Evolutionary conservation across 2,888 invertebrate genomes (phyloP), one percentile per base, ranked within the genome.

Genomic region (Mongoloraphidia duomilia): DNA sequence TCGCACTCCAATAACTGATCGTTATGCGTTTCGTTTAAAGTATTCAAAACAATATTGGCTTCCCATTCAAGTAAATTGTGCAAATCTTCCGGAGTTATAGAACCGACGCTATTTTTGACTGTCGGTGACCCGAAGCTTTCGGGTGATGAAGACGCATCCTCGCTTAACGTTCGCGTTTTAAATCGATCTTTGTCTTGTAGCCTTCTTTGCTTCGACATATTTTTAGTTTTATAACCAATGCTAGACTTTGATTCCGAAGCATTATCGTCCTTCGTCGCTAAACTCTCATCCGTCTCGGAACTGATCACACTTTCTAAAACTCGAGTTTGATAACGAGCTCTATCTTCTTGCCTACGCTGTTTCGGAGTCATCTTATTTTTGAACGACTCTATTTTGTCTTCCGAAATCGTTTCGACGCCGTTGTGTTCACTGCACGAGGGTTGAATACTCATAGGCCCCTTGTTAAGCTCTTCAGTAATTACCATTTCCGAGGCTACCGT

Each of bases 101-200:
- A 8, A 55, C 54, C 10, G 56, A 54, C 26, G 39, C 39, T 47
- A 37, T 26, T 37, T 46, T 26, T 26, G 3, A 26, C 46, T 8
- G 58, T 54, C 2, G 56, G 53, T 10, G 56, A 48, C 34, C 47
- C 51, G 0, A 71, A 71, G 1, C 71, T 67, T 50, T 75, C 74
- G 0, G 75, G 73, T 1, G 76, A 73, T 2, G 76, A 72, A 40
- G 64, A 69, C 17, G 71, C 67, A 38, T 70, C 70, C 67, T 67
- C 77, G 39, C 65, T 76, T 14, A 84, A 65, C 0, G 85, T 83
- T 58, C 80, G 77, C 2, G 87, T 88, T 57, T 79, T 75, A 63
- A 82, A 87, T 46, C 87, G 72, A 44, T 86, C 86, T 8, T 79
- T 78, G 60, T 82, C 81, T 53, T 81, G 79, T 10, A 72, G 63